Base-by-base conservation (phyloP, 2,888 invertebrate genomes). In the Hyposoter didymator region DNA sequence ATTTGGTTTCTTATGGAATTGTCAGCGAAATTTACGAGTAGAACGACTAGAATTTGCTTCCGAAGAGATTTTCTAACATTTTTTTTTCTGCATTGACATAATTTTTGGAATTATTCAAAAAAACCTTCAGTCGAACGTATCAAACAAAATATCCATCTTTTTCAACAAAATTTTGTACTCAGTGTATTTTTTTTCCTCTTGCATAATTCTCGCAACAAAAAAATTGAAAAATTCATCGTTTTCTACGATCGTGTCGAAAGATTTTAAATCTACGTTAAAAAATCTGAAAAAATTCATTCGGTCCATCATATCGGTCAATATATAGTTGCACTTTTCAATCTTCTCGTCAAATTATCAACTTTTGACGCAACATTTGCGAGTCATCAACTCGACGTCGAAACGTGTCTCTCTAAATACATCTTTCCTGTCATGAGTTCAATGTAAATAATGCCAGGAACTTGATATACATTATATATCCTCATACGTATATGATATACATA, bases 361-460 rank as follows among this genome's bases (percentile, higher is more conserved):
- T 39, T 39, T 6, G 39, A 69, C 49, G 14, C 3, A 14, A 5
- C 14, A 28, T 59, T 32, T 45, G 5, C 64, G 72, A 75, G 49
- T 22, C 49, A 59, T 28, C 59, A 14, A 45, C 49, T 59, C 59
- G 49, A 49, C 47, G 67, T 47, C 47, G 72, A 35, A 76, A 72
- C 22, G 19, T 72, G 72, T 84, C 64, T 80, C 47, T 55, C 14
- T 66, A 55, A 49, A 69, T 55, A 43, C 64, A 55, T 64, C 17
- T 35, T 14, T 32, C 7, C 70, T 78, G 72, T 83, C 78, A 47
- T 22, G 22, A 70, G 52, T 78, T 66, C 35, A 43, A 64, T 75
- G 62, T 84, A 62, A 84, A 80, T 84, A 80, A 84, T 75, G 84
- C 79, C 70, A 22, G 64, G 66, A 49, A 75, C 12, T 43, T 35